These are phyloP conservation scores for Zaprionus inermis DNA, from an alignment of 1,140 invertebrate species.

Conservation along the genomic window DNA sequence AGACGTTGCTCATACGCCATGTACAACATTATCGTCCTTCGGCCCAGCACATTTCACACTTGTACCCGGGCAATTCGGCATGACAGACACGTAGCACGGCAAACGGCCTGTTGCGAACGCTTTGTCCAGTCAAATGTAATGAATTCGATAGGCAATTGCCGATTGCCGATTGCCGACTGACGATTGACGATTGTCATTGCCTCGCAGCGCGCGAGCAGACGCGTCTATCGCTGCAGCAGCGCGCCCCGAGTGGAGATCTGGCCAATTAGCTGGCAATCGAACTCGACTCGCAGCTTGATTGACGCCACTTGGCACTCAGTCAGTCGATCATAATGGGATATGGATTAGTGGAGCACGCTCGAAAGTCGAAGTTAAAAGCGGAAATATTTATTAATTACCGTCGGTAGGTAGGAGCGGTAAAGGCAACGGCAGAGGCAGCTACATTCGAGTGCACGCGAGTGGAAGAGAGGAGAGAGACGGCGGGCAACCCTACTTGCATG, in stretches of 20 bases:
- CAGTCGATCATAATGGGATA: not conserved
- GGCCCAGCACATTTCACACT: conserved; percentile 57
- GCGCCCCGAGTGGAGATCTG: not conserved
- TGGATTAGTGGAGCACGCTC: not conserved
- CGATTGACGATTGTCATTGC: conserved; percentile 4
- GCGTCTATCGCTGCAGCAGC: not conserved
- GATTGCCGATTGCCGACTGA: not conserved
- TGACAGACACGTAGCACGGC: conserved; percentile 69
- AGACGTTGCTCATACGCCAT: conserved; percentile 75
- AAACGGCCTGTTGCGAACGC: conserved; percentile 69
- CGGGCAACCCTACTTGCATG: not conserved
- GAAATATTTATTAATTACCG: conserved; percentile 3
- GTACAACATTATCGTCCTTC: not conserved
- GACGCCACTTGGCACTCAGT: conserved; percentile 3
- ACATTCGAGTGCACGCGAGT: not conserved
- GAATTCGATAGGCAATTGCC: conserved; percentile 64
- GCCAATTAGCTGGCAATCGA: conserved; percentile 34
- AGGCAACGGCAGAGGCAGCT: not conserved
- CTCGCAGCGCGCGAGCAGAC: not conserved
- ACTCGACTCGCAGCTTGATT: not conserved
- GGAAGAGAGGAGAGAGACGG: not conserved
- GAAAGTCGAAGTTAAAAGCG: not conserved
- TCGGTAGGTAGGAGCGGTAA: no score
- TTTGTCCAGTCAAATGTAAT: conserved; percentile 43
- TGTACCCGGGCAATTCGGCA: conserved; percentile 61